Base-by-base conservation (phyloP, 1,140 invertebrate genomes). In the Micrasema longulum region DNA sequence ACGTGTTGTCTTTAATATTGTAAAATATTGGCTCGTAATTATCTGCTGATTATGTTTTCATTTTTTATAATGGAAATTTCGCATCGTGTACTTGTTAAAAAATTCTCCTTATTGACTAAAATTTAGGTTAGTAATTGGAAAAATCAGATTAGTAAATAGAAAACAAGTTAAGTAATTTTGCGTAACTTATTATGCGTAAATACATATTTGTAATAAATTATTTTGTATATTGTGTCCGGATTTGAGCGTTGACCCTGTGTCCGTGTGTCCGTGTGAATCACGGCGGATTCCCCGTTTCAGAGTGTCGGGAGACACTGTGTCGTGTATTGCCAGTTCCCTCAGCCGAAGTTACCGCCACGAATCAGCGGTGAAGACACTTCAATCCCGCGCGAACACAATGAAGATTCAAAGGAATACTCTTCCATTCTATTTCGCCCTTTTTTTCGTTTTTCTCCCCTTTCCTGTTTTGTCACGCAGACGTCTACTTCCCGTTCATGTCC, bases 391-490 rank as follows among this genome's bases (percentile, higher is more conserved):
- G 55, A 60, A 38, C 36, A 60, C 36, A 60, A 60, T 60, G 55
- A 60, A 60, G 36, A 60, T 60, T 60, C 55, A 60, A 60, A 60
- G 55, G 55, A 60, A 60, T 60, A 60, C 36, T 43, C 55, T 31
- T 4, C 55, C 55, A 60, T 60, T 60, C 55, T 38, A 60, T 60
- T 60, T 60, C 36, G 35, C 55, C 55, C 35, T 57, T 57, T 55
- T 60, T 38, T 16, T 36, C 55, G 36, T 20, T 60, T 60, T 60
- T 60, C 36, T 60, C 55, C 55, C 50, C 55, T 60, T 60, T 60
- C 36, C 36, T 60, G 55, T 60, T 60, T 41, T 22, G 55, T 35
- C 55, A 60, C 55, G 36, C 55, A 60, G 55, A 60, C 55, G 55
- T 41, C 36, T 41, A 6, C 55, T 60, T 41, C 55, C 55, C 55